Base-by-base conservation (phyloP, 2,888 invertebrate genomes). In the Cecidostiba fungosa region DNA sequence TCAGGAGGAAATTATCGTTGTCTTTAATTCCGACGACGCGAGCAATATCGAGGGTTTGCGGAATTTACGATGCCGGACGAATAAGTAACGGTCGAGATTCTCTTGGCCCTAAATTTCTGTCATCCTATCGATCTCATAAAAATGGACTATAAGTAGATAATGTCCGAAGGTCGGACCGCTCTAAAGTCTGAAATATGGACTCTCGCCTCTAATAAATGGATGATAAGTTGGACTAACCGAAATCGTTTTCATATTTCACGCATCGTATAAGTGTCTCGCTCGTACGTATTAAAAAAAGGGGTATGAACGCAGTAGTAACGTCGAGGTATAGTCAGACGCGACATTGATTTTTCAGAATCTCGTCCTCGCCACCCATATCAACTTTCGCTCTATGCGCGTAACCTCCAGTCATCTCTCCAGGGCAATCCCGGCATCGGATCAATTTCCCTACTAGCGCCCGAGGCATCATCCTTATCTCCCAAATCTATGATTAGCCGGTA, bases 161-260 rank as follows among this genome's bases (percentile, higher is more conserved):
- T 77, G 70, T 77, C 59, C 70, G 59, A 43, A 70, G 77, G 50
- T 39, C 54, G n/a, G 59, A 59, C 29, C 77, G 26, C 70, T 66
- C 50, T 39, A 70, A 77, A 83, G 82, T 83, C 77, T 83, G 70
- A 83, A 70, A 54, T 77, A 83, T 59, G 69, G 39, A 82, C 70
- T 77, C 59, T 83, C 39, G 54, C 14, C 59, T 39, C 10, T 69
- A 39, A 77, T 59, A 77, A 77, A 69, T 76, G 76, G 74, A 26
- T n/a, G n/a, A 26, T 72, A 80, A 59, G 12, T 72, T 72, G 36
- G 32, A 79, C 47, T 54, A 59, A 26, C n/a, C 23, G 73, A 62
- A 62, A 62, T 23, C 32, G 8, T 50, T 76, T 73, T n/a, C 12
- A 32, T 76, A 62, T 66, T 74, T 66, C 59, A 26, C 66, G 66